Conservation (phyloP, 2,113 vertebrate species). For the Tonatia bakeri region DNA sequence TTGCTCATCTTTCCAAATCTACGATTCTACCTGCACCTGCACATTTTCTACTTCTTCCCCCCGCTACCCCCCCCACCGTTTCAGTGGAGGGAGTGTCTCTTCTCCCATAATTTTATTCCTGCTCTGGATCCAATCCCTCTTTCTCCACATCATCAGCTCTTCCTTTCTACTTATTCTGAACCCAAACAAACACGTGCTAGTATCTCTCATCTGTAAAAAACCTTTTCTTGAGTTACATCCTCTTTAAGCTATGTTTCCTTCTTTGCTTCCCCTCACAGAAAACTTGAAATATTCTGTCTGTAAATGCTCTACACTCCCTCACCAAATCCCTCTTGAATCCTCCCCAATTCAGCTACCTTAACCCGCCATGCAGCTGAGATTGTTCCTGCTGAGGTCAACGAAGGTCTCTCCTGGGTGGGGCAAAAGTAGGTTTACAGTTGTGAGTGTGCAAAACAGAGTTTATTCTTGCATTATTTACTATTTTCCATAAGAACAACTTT, state of each 20-base stretch:
- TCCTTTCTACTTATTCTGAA: background rate
- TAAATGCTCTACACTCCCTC: background rate
- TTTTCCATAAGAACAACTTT: background rate
- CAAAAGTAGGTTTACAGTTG: background rate
- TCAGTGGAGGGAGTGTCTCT: background rate
- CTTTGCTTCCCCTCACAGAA: background rate
- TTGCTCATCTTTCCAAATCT: background rate
- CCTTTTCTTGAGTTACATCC: background rate
- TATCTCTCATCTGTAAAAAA: background rate
- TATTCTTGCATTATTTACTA: too few relatives aligned
- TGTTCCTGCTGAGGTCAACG: background rate
- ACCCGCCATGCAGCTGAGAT: background rate
- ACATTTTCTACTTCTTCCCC: background rate
- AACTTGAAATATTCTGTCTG: background rate
- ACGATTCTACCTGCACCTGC: background rate
- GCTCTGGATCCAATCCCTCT: background rate
- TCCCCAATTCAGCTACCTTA: background rate
- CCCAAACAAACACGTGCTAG: background rate
- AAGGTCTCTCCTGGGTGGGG: background rate
- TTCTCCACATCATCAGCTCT: background rate
- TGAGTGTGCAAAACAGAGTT: background rate
- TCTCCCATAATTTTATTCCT: background rate
- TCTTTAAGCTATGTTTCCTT: background rate
- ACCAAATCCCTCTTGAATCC: background rate
- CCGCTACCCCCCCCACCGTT: background rate